Percentiles rank a stretch among this genome's conserved stretches.
phyloP scores from a whole-genome alignment of 2,888 invertebrate species.

The Volucella inflata region DNA sequence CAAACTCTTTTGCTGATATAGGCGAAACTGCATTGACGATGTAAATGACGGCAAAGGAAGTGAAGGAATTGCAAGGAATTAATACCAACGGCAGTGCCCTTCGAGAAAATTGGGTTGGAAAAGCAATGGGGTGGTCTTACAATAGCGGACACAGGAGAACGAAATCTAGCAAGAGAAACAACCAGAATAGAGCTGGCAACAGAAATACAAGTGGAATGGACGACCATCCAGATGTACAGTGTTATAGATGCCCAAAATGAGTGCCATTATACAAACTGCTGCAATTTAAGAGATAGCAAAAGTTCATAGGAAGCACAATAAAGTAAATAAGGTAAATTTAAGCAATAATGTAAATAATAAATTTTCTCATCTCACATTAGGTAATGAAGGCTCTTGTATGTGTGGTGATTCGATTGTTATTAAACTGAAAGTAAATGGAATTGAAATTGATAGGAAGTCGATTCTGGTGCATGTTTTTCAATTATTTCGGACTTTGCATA shows the following conservation, averaged over 20 bases:
- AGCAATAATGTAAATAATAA: slow-evolving; percentile 25
- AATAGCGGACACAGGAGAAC: slow-evolving; percentile 1
- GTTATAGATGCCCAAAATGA: slow-evolving; percentile 20
- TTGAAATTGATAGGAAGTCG: slow-evolving; percentile 29
- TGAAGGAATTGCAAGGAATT: slow-evolving; percentile 17
- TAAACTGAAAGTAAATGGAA: slow-evolving; percentile 24
- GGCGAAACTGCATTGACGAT: slow-evolving; percentile 39
- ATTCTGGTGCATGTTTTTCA: slow-evolving; percentile 41
- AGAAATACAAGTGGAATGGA: neutral
- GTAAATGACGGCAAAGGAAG: slow-evolving; percentile 25
- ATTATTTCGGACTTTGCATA: slow-evolving; percentile 28
- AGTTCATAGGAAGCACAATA: slow-evolving; percentile 14
- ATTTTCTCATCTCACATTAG: slow-evolving; percentile 34
- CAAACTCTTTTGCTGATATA: slow-evolving; percentile 29
- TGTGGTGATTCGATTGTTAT: slow-evolving; percentile 17
- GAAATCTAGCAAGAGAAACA: slow-evolving; percentile 15
- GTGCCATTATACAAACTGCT: slow-evolving; percentile 26
- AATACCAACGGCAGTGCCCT: neutral
- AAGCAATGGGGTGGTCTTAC: neutral
- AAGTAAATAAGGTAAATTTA: slow-evolving; percentile 27
- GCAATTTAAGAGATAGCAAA: slow-evolving; percentile 15
- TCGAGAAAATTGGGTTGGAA: slow-evolving; percentile 17
- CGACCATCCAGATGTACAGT: slow-evolving; percentile 11
- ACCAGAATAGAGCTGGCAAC: slow-evolving; percentile 9
- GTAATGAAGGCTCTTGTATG: slow-evolving; percentile 3